Evolutionary conservation across 2,797 vertebrate genomes (phyloP), one percentile per base, ranked within the genome.

Genomic region (Streptopelia turtur): DNA sequence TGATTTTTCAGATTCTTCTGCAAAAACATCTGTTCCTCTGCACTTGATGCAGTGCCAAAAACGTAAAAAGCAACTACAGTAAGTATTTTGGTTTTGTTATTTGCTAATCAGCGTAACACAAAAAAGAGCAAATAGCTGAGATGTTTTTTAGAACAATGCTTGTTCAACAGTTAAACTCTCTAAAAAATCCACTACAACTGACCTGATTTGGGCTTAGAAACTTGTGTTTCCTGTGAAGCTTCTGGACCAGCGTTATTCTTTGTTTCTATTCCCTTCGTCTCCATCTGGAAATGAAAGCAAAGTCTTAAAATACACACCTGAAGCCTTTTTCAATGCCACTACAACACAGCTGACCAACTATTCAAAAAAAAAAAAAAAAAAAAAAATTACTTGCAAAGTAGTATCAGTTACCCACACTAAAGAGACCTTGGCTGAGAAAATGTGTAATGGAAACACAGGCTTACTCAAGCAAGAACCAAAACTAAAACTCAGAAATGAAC

Each of bases 261-360:
- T 31, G 94, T 91, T 96, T 98, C 98, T 93, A 98, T 97, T 95
- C 93, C 98, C 97, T 98, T 98, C 87, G 97, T 94, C 83, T 98
- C 98, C 27, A 90, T 81, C 98, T 98, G 72, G 56, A 92, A 97
- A 78, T 22, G 35, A 95, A 96, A 94, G 56, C 72, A 28, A 86
- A 65, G 69, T 64, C 70, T 75, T 85, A 64, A 56, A 74, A 74
- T 5, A 69, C 18, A 22, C 0, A 0, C 47, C 59, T 55, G 8
- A 83, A 70, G 28, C 15, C 28, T 52, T n/a, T 33, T 74, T 57
- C 35, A 75, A 24, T 16, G 33, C 33, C 25, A 25, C 3, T n/a
- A 61, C 28, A 70, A 45, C 21, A 56, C n/a, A 87, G 52, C 37
- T 80, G 37, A 84, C 6, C 8, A 41, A 49, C 24, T 37, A 57